These are phyloP conservation scores for Chlamydotis undulata DNA, from an alignment of 2,113 vertebrate species.

Conservation along the genomic window DNA sequence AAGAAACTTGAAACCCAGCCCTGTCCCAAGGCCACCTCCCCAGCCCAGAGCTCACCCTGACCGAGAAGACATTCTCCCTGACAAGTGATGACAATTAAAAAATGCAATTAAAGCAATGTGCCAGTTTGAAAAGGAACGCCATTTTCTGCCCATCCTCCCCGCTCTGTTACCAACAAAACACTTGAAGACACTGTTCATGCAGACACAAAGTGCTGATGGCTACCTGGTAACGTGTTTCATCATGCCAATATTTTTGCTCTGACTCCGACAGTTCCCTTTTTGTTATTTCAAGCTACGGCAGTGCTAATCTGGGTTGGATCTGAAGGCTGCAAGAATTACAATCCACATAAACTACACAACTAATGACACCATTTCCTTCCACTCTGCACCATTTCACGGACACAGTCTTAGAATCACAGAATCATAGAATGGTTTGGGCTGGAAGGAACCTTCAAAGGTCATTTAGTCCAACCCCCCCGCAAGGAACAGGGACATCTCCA, in stretches of 20 bases:
- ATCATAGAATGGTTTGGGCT: too few relatives aligned
- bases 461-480: too few relatives aligned
- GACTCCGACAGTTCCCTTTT: conserved; percentile 69
- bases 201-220: conserved; percentile 78
- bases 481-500: too few relatives aligned
- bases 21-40: not conserved
- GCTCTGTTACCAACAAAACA: conserved; percentile 74
- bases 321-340: conserved; percentile 65
- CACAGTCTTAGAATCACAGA: not conserved
- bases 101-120: conserved; percentile 64
- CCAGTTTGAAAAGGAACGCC: conserved; percentile 62
- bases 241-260: conserved; percentile 72
- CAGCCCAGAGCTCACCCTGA: not conserved
- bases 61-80: conserved; percentile 12
- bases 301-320: conserved; percentile 60
- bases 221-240: conserved; percentile 77
- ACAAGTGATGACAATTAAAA: conserved; percentile 47
- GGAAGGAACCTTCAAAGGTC: too few relatives aligned
- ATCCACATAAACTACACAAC: conserved; percentile 34
- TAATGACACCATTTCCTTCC: conserved; percentile 52
- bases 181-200: conserved; percentile 75
- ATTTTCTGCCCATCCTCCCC: conserved; percentile 58
- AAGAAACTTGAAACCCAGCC: not conserved
- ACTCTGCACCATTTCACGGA: conserved; percentile 5
- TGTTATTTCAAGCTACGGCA: conserved; percentile 70